These are phyloP conservation scores for Lasioglossum lativentre DNA, from an alignment of 2,888 invertebrate species.

Conservation along the genomic window DNA sequence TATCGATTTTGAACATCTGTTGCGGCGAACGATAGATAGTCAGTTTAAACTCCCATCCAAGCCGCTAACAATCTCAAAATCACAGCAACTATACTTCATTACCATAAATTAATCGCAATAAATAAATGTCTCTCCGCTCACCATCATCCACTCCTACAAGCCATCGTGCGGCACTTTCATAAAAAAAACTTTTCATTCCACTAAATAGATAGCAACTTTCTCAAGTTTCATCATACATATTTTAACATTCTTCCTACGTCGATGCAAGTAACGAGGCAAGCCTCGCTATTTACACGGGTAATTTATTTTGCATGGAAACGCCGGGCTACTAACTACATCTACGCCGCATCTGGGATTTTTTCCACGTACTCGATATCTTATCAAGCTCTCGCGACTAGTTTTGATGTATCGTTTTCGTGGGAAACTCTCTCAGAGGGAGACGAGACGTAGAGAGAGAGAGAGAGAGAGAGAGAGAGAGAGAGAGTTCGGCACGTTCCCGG, in stretches of 20 bases:
- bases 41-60: not conserved
- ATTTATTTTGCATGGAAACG: conserved; percentile 26
- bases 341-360: not conserved
- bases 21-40: not conserved
- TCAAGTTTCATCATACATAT: not conserved
- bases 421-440: not conserved
- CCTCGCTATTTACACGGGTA: not conserved
- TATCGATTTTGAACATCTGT: conserved; percentile 11
- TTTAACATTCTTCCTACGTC: not conserved
- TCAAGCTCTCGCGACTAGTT: not conserved
- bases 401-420: not conserved
- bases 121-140: no score
- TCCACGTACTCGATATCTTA: not conserved
- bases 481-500: not conserved
- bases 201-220: not conserved
- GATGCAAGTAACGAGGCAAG: not conserved
- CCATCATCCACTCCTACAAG: no score
- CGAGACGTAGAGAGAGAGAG: not conserved
- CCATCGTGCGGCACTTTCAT: no score
- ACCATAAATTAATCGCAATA: not conserved
- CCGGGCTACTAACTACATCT: not conserved
- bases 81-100: not conserved
- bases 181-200: not conserved
- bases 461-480: not conserved
- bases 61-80: not conserved